Evolutionary conservation across 1,140 invertebrate species (phyloP), one percentile per base, ranked within the genome.

Genomic region (Cydia amplana): DNA sequence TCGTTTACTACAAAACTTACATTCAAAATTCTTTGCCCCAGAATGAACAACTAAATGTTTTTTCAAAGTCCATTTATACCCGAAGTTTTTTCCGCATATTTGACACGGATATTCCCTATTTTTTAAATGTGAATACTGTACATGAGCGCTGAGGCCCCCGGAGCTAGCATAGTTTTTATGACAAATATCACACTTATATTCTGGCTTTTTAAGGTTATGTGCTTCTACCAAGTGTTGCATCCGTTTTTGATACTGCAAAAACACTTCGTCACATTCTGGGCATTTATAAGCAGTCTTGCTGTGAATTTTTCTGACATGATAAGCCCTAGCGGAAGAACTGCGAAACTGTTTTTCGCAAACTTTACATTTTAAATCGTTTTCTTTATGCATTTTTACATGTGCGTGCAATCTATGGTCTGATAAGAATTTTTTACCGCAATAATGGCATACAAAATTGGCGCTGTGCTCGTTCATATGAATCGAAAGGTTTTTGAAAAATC

Each of bases 11-110:
- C 96, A 96, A 51, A 94, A 90, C 0, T 93, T 92, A 80, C 91
- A 92, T 79, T 95, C 94, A 82, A 96, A 95, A 18, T 96, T 96
- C 72, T 95, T 95, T 76, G 95, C 95, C 3, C 96, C 95, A 2
- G 95, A 95, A 77, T 94, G 93, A 10, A 82, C 76, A 20, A 82
- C 75, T 77, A 91, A 83, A 77, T 92, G 89, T 25, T 79, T 79
- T 16, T 78, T 72, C 10, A 91, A 80, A 55, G 84, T 86, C 20
- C 86, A 83, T 77, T 90, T 91, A 49, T 63, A 73, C 4, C 20
- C 32, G 32, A 79, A 79, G 16, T 32, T 20, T 40, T 76, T 75
- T 16, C 74, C 75, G 40, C 78, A 79, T 16, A 60, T 46, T 16
- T 77, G 49, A 20, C 76, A 77, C 5, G 72, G 16, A 43, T 77